Evolutionary conservation across 2,113 vertebrate genomes (phyloP).

Genomic region (Melanotaenia duboulayi): DNA sequence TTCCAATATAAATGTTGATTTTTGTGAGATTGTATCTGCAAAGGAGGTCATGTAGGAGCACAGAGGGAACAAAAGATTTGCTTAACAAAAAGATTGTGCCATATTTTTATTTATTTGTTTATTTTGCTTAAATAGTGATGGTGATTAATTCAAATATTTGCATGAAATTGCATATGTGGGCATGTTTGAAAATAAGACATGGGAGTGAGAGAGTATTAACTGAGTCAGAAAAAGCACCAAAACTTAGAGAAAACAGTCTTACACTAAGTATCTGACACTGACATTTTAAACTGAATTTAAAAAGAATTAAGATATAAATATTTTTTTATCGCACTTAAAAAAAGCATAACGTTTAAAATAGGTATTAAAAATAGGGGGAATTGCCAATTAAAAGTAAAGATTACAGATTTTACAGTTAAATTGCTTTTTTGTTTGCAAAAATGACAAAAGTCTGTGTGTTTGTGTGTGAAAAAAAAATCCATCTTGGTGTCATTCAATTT

Average conservation of each 20-base stretch:
- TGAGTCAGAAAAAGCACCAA: not conserved
- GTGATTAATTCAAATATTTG: conserved; percentile 54
- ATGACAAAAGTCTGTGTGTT: too few relatives aligned
- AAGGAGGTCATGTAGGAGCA: conserved; percentile 40
- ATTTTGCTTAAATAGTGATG: conserved; percentile 21
- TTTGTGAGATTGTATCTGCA: conserved; percentile 46
- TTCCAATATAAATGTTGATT: conserved; percentile 70
- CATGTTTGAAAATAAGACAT: conserved; percentile 29
- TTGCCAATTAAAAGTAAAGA: not conserved
- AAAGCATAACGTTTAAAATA: not conserved
- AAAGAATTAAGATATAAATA: not conserved
- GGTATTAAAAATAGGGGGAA: not conserved
- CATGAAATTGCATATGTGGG: conserved; percentile 53
- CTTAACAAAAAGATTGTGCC: conserved; percentile 52
- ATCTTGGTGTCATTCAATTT: too few relatives aligned
- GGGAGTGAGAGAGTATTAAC: conserved; percentile 8
- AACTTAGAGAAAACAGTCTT: conserved; percentile 11
- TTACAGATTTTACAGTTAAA: too few relatives aligned
- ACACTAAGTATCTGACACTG: not conserved
- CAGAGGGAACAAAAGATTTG: conserved; percentile 21
- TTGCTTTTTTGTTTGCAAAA: too few relatives aligned
- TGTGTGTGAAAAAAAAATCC: too few relatives aligned
- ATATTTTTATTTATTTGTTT: conserved; percentile 11
- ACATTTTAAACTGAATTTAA: conserved; percentile 42
- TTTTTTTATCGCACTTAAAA: not conserved